Evolutionary conservation across 2,113 vertebrate genomes (phyloP), one percentile per base, ranked within the genome.

Genomic region (Antechinus flavipes): DNA sequence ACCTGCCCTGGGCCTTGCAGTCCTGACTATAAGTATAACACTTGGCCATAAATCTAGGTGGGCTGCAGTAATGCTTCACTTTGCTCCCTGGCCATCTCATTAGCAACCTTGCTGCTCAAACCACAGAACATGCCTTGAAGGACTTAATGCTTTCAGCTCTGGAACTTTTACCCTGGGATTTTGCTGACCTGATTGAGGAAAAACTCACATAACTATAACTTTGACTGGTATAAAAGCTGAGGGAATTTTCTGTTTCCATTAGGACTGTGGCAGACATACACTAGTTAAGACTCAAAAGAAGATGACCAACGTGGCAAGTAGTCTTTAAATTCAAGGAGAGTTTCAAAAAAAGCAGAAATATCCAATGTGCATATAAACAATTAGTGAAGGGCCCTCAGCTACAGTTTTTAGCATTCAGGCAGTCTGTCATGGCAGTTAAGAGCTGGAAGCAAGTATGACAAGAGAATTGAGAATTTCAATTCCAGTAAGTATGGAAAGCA

Each of bases 321-420:
- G 19, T 42, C n/a, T 84, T 42, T 42, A 84, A 42, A 84, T 84
- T 84, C 68, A 84, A 84, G 19, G 19, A 84, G 68, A 84, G 68
- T 84, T 19, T n/a, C n/a, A 19, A 84, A 84, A 84, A 84, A 84
- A n/a, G 68, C 68, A 84, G n/a, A 26, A 84, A 42, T 42, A 42
- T 84, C n/a, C n/a, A 84, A 84, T 84, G 68, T 84, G 68, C 68
- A 84, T 84, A 84, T 84, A 84, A 84, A 84, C 68, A 84, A 84
- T 84, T 84, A 84, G 68, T 42, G 16, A 84, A 84, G n/a, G 23
- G 68, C 68, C 68, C 68, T 11, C 68, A 84, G 68, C 68, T 84
- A 42, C n/a, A 84, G 68, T 42, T 84, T 84, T 84, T 84, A 84
- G 68, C n/a, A 84, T 84, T 84, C 68, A 84, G 68, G 68, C 1